Conservation (phyloP, 2,797 vertebrate genomes). For the Distichodus sexfasciatus region DNA sequence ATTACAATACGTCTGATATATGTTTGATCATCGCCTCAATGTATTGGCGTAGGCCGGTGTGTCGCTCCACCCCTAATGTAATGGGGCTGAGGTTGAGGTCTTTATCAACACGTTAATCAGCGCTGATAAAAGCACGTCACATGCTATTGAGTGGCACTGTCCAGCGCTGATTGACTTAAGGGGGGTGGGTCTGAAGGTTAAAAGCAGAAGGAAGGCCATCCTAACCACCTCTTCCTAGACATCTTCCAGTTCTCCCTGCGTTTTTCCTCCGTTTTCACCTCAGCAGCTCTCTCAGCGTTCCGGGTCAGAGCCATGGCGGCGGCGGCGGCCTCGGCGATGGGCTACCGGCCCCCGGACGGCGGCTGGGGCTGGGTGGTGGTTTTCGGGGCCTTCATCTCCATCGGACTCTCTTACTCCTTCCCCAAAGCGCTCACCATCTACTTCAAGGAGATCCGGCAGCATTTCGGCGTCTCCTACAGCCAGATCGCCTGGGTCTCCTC, state of each 20-base stretch:
- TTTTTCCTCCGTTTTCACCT: neutral
- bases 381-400: constrained; percentile 74
- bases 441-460: constrained; percentile 79
- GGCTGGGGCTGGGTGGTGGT: constrained; percentile 80
- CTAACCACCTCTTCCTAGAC: neutral
- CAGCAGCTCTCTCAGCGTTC: neutral
- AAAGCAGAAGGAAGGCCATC: constrained; percentile 11
- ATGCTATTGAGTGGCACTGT: constrained; percentile 38
- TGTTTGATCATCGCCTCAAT: no score
- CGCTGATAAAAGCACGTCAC: constrained; percentile 8
- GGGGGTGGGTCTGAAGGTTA: constrained; percentile 14
- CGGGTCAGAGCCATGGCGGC: constrained; percentile 67
- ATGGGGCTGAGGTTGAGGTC: neutral
- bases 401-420: constrained; percentile 81
- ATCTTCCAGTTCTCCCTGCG: neutral
- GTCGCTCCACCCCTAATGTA: no score
- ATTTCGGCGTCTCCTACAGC: constrained; percentile 74
- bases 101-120: constrained; percentile 11
- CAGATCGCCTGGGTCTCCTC: constrained; percentile 79
- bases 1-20: no score
- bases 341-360: constrained; percentile 66
- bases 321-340: constrained; percentile 26
- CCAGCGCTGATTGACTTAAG: constrained; percentile 32
- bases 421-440: constrained; percentile 80
- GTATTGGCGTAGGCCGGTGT: no score